A percentile compares a stretch with the other conserved stretches of the same genome.
Evolutionary conservation across 2,113 vertebrate genomes (phyloP).

Genomic region (Neotragus moschatus): DNA sequence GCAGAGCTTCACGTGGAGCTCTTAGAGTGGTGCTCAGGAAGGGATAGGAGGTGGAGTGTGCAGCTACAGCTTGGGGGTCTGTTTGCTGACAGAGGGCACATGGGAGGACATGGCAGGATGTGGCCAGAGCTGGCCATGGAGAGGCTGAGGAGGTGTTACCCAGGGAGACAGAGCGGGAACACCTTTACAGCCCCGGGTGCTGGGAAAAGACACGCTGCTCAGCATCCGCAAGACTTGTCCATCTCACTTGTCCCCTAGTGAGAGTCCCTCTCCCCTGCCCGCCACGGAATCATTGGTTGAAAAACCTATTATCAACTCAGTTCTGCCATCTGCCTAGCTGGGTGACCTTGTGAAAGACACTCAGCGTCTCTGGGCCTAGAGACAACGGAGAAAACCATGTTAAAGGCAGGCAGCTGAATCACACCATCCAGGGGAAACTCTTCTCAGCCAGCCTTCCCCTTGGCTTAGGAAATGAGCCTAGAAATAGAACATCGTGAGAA

Average conservation of each 20-base stretch:
- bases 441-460: neutral
- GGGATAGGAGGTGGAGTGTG: neutral
- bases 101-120: rapidly evolving
- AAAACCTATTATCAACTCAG: neutral
- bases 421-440: neutral
- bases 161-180: rapidly evolving
- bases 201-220: rapidly evolving
- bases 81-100: neutral
- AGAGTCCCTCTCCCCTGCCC: neutral
- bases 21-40: neutral
- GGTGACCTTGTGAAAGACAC: neutral
- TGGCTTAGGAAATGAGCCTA: neutral
- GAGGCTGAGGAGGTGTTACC: neutral
- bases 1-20: neutral
- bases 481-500: neutral
- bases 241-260: neutral
- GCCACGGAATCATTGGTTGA: neutral
- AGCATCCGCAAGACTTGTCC: neutral
- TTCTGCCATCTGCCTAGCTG: neutral
- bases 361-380: neutral
- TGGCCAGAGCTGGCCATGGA: neutral
- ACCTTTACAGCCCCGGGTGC: rapidly evolving
- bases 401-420: neutral
- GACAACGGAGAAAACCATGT: neutral
- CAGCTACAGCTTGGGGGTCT: neutral